Conservation (phyloP, 2,888 invertebrate genomes). For the Drosophila trichaetosa region DNA sequence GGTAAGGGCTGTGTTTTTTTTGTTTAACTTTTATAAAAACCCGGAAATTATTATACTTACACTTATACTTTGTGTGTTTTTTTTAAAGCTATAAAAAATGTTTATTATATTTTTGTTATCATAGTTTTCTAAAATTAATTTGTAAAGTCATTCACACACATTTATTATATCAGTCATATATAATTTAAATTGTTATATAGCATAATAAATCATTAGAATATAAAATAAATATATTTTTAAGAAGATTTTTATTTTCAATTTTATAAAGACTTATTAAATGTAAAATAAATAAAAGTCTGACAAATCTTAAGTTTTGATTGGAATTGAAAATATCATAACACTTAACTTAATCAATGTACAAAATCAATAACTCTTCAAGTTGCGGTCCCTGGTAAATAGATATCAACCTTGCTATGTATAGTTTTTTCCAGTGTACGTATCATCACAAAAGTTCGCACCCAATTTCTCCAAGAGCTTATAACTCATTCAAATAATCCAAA, state of each 20-base stretch:
- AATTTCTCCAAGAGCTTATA: conserved; percentile 22
- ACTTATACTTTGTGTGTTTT: background rate
- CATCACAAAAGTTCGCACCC: conserved; percentile 45
- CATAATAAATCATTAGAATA: background rate
- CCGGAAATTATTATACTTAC: background rate
- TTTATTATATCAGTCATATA: background rate
- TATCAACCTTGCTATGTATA: conserved; percentile 3
- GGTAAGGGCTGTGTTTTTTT: background rate
- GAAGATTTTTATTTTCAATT: background rate
- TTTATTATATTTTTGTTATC: background rate
- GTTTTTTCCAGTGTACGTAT: conserved; percentile 77
- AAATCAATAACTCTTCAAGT: background rate
- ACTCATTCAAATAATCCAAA: conserved; percentile 12
- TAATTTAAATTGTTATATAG: background rate
- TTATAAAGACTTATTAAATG: background rate
- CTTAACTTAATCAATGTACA: no score
- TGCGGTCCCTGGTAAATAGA: background rate
- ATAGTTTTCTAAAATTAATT: background rate
- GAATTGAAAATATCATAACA: background rate
- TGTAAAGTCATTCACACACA: background rate
- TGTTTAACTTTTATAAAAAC: background rate
- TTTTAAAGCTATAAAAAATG: background rate
- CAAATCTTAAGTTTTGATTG: background rate
- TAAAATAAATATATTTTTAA: background rate
- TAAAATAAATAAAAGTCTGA: background rate